phyloP scores from a whole-genome alignment of 2,797 vertebrate species.

The Melanotaenia maccullochi region DNA sequence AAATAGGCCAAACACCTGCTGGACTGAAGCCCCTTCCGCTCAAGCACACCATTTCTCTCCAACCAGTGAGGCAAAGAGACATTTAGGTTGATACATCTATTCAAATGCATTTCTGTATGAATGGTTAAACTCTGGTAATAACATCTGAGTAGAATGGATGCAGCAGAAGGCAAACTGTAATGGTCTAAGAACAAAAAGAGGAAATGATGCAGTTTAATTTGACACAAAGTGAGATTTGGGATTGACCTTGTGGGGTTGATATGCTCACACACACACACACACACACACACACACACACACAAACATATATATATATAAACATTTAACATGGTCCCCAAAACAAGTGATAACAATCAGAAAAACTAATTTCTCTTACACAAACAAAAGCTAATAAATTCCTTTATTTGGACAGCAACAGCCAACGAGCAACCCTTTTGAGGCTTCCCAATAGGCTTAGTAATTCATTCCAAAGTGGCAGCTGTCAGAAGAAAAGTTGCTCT shows the following conservation, averaged over 20 bases:
- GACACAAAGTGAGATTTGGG: conserved; percentile 8
- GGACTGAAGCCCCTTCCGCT: conserved; percentile 82
- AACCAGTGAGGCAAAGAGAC: conserved; percentile 77
- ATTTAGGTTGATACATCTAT: conserved; percentile 79
- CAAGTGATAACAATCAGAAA: conserved; percentile 53
- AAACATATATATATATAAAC: conserved; percentile 11
- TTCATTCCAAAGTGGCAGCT: conserved; percentile 85
- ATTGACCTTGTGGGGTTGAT: conserved; percentile 1
- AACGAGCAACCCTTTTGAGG: conserved; percentile 75
- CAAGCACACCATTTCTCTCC: conserved; percentile 78
- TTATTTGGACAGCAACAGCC: conserved; percentile 75
- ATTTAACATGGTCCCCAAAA: conserved; percentile 41
- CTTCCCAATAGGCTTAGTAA: conserved; percentile 80
- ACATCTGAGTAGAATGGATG: conserved; percentile 42
- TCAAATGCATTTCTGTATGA: conserved; percentile 75
- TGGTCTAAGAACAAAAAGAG: conserved; percentile 26
- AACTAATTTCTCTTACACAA: conserved; percentile 55
- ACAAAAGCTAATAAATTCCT: conserved; percentile 77
- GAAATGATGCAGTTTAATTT: conserved; percentile 34
- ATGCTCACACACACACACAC: conserved; percentile 14
- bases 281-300: too few species aligned
- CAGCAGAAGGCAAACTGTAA: conserved; percentile 41
- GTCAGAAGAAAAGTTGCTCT: conserved; percentile 84
- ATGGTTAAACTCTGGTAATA: conserved; percentile 62
- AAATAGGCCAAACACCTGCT: conserved; percentile 89